phyloP scores from a whole-genome alignment of 2,797 vertebrate species.

The Lithobates pipiens region DNA sequence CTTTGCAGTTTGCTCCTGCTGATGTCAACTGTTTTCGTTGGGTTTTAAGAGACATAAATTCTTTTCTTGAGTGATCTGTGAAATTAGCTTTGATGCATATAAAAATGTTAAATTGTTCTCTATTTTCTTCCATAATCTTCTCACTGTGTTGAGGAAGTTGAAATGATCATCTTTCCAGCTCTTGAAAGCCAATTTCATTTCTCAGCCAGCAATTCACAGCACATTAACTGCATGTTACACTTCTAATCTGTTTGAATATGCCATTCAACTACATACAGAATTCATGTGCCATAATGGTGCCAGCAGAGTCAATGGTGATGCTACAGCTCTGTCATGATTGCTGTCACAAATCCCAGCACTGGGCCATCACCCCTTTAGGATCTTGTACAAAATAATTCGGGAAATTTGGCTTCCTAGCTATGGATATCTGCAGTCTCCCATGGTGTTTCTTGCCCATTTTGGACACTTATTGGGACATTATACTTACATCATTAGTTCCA shows the following conservation, averaged over 20 bases:
- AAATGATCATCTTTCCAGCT: conserved; percentile 42
- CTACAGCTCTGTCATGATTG: no score
- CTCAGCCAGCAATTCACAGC: conserved; percentile 26
- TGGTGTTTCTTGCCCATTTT: no score
- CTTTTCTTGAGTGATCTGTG: conserved; percentile 38
- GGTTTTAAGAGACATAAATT: conserved; percentile 32
- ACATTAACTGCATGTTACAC: conserved; percentile 14
- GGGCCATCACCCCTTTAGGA: no score
- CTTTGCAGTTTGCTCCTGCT: conserved; percentile 5
- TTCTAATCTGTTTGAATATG: conserved; percentile 21
- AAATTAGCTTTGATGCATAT: conserved; percentile 43
- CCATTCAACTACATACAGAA: conserved; percentile 1
- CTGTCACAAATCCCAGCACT: no score
- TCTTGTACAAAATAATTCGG: no score
- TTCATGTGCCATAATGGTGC: neutral
- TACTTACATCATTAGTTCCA: no score
- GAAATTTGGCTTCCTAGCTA: no score
- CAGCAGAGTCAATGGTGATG: neutral
- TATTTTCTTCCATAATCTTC: conserved; percentile 34
- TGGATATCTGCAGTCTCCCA: no score
- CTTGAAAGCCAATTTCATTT: conserved; percentile 45
- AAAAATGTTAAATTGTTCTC: conserved; percentile 46
- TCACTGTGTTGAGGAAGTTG: conserved; percentile 12
- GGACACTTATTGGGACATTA: no score
- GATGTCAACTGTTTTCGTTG: conserved; percentile 18